A percentile compares a stretch with the other conserved stretches of the same genome.
These are phyloP conservation scores for Amazona guildingii DNA, from an alignment of 2,113 vertebrate species.

Conservation along the genomic window DNA sequence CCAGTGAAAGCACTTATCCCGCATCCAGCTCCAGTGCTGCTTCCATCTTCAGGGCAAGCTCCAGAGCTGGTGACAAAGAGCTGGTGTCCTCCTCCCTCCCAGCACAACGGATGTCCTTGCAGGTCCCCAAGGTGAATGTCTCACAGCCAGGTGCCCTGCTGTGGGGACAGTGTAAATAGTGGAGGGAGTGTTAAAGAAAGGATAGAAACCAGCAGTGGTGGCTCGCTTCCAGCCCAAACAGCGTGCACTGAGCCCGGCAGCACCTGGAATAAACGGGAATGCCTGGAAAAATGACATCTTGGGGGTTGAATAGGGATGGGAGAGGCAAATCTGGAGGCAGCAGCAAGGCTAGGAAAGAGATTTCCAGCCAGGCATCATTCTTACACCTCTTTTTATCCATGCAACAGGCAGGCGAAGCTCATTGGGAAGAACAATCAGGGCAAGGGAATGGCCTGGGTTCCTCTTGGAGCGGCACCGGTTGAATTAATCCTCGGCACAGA, in stretches of 20 bases:
- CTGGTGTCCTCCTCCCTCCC: neutral
- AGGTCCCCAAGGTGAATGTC: neutral
- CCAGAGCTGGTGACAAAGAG: neutral
- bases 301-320: neutral
- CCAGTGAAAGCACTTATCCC: rapidly evolving
- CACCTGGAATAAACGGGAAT: neutral
- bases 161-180: slow-evolving; percentile 32
- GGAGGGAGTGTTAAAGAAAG: neutral
- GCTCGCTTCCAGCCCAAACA: neutral
- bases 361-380: neutral
- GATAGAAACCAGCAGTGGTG: neutral
- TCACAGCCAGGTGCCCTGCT: neutral
- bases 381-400: neutral
- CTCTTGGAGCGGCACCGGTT: neutral
- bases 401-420: rapidly evolving
- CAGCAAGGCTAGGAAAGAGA: neutral
- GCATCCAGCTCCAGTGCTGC: rapidly evolving
- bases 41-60: rapidly evolving
- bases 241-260: rapidly evolving
- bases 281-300: neutral
- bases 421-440: neutral
- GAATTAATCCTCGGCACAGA: neutral
- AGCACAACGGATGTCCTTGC: rapidly evolving
- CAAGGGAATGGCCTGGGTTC: neutral
- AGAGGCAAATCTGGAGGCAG: neutral